Conservation (phyloP, 2,797 vertebrate genomes). For the Chelonia mydas region DNA sequence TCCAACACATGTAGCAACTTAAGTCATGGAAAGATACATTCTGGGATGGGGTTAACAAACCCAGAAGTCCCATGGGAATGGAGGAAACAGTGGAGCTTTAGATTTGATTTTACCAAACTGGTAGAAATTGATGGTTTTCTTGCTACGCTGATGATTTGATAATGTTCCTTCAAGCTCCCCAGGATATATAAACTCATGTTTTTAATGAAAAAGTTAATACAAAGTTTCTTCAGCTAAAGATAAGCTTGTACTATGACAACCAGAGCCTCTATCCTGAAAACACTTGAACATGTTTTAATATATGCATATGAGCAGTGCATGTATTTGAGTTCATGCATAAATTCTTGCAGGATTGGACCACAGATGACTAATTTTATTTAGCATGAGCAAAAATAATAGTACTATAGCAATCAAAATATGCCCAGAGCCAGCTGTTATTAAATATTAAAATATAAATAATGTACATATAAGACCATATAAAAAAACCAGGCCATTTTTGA, state of each 20-base stretch:
- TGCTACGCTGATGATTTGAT: neutral
- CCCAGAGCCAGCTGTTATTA: neutral
- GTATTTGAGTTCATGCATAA: neutral
- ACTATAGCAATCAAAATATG: neutral
- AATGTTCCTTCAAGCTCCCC: rapidly evolving
- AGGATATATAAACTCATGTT: neutral
- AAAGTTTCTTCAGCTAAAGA: neutral
- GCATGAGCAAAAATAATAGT: neutral
- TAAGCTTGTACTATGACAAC: neutral
- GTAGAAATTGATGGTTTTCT: neutral
- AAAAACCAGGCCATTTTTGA: neutral
- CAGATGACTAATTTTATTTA: neutral
- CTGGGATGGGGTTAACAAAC: neutral
- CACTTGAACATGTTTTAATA: neutral
- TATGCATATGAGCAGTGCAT: neutral
- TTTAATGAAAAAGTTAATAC: neutral
- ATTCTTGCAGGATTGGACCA: neutral
- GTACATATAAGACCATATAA: neutral
- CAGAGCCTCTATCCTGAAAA: neutral
- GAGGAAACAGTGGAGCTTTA: neutral
- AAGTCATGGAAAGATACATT: neutral
- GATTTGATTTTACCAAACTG: neutral
- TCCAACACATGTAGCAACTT: neutral
- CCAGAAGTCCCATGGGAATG: neutral
- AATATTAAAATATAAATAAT: neutral